phyloP scores from a whole-genome alignment of 2,888 invertebrate genomes.

The Sericinus montela region DNA sequence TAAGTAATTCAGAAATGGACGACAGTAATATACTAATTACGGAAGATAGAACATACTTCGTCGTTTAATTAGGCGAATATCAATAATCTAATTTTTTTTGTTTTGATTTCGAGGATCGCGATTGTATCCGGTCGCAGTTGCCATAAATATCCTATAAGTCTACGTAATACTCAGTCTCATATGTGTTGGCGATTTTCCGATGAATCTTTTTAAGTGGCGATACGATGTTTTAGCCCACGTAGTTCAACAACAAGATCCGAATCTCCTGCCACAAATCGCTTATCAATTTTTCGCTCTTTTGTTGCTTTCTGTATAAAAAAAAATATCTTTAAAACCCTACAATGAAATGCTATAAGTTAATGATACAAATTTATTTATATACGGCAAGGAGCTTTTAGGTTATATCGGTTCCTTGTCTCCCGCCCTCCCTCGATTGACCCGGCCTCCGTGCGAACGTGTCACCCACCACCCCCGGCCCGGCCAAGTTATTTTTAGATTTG shows the following conservation, averaged over 20 bases:
- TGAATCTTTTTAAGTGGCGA: constrained; percentile 71
- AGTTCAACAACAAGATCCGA: constrained; percentile 82
- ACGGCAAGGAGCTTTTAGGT: constrained; percentile 32
- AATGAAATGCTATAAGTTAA: no score
- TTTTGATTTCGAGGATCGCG: constrained; percentile 30
- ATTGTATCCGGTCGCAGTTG: constrained; percentile 43
- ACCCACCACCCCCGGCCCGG: constrained; percentile 68
- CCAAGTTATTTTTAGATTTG: constrained; percentile 73
- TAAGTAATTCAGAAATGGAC: constrained; percentile 13
- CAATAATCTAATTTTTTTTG: constrained; percentile 29
- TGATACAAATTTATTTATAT: constrained; percentile 15
- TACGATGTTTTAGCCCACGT: constrained; percentile 81
- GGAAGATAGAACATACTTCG: constrained; percentile 17
- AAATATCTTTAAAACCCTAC: constrained; percentile 1
- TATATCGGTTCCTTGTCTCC: constrained; percentile 29
- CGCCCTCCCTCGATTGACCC: constrained; percentile 57
- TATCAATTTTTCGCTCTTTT: constrained; percentile 74
- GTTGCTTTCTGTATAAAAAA: constrained; percentile 52
- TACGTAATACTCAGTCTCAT: constrained; percentile 76
- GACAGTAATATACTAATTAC: constrained; percentile 8
- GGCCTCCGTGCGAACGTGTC: constrained; percentile 64
- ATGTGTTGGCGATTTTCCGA: constrained; percentile 63
- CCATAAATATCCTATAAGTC: constrained; percentile 55
- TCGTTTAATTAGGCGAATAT: constrained; percentile 16
- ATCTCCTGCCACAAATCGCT: constrained; percentile 82